Evolutionary conservation across 2,113 vertebrate species (phyloP).

Genomic region (Aegotheles bennettii): DNA sequence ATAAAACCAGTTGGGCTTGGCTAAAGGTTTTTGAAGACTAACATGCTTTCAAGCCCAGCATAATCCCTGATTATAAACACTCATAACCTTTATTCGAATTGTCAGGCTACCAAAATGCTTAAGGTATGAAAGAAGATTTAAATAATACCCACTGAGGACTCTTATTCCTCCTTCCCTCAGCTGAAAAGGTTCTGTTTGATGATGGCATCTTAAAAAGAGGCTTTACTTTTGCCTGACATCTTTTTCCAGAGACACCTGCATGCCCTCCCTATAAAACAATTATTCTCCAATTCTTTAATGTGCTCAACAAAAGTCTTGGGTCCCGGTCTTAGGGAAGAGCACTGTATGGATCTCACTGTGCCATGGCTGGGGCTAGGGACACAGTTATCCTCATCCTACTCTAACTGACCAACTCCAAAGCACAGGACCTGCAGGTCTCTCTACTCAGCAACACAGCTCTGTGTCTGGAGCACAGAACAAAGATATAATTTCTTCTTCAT

Average conservation of each 20-base stretch:
- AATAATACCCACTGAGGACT: not conserved
- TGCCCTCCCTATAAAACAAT: not conserved
- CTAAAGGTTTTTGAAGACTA: not conserved
- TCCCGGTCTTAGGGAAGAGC: not conserved
- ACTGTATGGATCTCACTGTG: not conserved
- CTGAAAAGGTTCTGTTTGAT: not conserved
- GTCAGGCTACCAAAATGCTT: not conserved
- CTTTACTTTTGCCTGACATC: not conserved
- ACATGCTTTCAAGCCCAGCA: not conserved
- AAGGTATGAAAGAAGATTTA: not conserved
- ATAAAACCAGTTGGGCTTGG: conserved; percentile 7
- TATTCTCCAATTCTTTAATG: not conserved
- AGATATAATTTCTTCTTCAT: not conserved
- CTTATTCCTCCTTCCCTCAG: not conserved
- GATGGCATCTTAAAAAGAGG: not conserved
- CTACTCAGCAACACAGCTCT: not conserved
- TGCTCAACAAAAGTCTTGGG: not conserved
- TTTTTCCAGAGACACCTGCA: not conserved
- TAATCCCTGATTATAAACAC: not conserved
- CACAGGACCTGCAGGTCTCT: not conserved
- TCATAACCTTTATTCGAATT: not conserved
- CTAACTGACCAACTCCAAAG: not conserved
- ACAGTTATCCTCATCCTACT: not conserved
- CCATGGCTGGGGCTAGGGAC: not conserved
- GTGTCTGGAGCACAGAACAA: not conserved